phyloP scores from a whole-genome alignment of 2,113 vertebrate genomes.

The Tragelaphus scriptus region DNA sequence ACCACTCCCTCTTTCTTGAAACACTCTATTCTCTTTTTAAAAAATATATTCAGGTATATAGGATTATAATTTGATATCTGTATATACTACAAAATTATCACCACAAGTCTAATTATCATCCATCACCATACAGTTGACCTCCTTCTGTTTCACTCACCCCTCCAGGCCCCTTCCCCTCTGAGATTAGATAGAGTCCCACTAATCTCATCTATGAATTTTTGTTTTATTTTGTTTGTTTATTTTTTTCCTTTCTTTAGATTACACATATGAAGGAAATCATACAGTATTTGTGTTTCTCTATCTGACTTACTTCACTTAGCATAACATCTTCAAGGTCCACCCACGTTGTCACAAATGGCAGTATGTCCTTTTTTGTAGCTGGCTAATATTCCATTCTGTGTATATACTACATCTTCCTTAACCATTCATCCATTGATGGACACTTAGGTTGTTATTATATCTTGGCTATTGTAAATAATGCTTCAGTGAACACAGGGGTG shows the following conservation, averaged over 20 bases:
- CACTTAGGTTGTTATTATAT: neutral
- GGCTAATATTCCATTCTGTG: neutral
- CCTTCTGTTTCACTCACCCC: neutral
- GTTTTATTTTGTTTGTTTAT: neutral
- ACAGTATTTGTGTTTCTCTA: neutral
- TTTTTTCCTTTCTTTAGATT: neutral
- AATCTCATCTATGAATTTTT: neutral
- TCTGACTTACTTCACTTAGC: neutral
- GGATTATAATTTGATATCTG: neutral
- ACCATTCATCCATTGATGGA: neutral
- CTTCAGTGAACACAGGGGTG: neutral
- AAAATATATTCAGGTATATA: neutral
- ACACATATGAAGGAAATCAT: neutral
- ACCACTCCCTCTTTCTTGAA: neutral
- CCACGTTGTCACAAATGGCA: neutral
- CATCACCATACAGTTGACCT: neutral
- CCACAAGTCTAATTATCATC: neutral
- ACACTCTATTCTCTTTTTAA: neutral
- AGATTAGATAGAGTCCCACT: neutral
- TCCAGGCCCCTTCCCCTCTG: neutral
- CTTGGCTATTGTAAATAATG: neutral
- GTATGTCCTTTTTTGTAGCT: neutral
- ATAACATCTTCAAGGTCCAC: neutral
- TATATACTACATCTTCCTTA: neutral
- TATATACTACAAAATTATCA: neutral